These are phyloP conservation scores for Chaenocephalus aceratus DNA, from an alignment of 2,113 vertebrate genomes.

Conservation along the genomic window DNA sequence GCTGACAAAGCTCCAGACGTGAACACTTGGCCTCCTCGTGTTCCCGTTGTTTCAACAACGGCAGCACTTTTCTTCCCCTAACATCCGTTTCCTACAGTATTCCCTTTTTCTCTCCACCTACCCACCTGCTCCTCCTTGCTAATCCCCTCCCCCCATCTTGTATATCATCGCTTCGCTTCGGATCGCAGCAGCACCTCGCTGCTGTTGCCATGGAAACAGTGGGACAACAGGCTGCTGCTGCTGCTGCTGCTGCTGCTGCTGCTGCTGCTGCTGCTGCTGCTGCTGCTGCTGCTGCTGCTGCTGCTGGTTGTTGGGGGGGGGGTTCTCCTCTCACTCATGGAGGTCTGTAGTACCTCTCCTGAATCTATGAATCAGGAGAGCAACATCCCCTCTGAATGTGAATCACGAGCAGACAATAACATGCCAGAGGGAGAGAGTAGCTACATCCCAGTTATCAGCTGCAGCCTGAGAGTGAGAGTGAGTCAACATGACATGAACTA, in stretches of 20 bases:
- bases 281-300: constrained; percentile 61
- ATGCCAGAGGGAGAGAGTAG: background rate
- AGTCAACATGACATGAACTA: background rate
- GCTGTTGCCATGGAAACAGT: constrained; percentile 90
- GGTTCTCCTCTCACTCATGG: constrained; percentile 26
- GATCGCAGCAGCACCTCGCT: constrained; percentile 81
- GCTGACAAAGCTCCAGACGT: constrained; percentile 37
- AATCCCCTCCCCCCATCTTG: constrained; percentile 64
- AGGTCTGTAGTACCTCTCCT: constrained; percentile 31
- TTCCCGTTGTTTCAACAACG: constrained; percentile 44
- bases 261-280: constrained; percentile 53
- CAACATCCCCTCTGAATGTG: constrained; percentile 10
- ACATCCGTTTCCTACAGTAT: constrained; percentile 51
- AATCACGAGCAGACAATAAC: constrained; percentile 19
- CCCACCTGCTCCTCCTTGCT: constrained; percentile 68
- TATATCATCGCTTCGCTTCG: constrained; percentile 75
- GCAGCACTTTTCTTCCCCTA: constrained; percentile 21
- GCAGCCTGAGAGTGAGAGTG: background rate
- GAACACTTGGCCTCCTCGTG: constrained; percentile 22
- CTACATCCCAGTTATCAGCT: background rate
- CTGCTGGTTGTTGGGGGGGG: constrained; percentile 4
- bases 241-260: constrained; percentile 57
- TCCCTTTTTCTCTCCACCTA: constrained; percentile 50
- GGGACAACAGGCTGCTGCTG: constrained; percentile 83
- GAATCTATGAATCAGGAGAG: constrained; percentile 38